Conservation (phyloP, 2,113 vertebrate species). For the Megaceryle torquata region DNA sequence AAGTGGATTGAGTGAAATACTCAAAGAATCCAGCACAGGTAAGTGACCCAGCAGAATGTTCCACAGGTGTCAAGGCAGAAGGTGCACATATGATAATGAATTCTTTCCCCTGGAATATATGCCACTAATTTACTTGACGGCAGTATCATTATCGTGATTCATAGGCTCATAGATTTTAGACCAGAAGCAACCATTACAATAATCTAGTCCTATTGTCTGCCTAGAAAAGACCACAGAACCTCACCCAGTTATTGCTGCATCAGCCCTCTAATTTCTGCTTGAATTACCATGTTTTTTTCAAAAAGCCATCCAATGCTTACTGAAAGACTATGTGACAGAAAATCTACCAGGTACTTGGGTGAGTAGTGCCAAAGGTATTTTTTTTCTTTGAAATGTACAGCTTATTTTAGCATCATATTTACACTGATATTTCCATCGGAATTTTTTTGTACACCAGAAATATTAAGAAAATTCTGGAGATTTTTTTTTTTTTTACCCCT, state of each 20-base stretch:
- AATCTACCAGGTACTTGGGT: not conserved
- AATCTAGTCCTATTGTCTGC: not conserved
- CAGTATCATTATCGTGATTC: not conserved
- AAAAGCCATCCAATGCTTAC: not conserved
- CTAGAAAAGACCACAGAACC: not conserved
- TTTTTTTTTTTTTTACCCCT: not conserved
- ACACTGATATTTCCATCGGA: not conserved
- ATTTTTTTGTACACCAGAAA: not conserved
- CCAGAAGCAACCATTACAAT: not conserved
- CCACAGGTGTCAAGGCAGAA: not conserved
- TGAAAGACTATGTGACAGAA: not conserved
- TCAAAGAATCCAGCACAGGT: not conserved
- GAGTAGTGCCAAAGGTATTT: not conserved
- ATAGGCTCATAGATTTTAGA: not conserved
- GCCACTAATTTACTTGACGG: not conserved
- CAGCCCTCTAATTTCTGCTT: not conserved
- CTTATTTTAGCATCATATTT: not conserved
- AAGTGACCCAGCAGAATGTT: not conserved
- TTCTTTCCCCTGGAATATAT: not conserved
- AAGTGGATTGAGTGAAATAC: not conserved
- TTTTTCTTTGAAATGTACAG: not conserved
- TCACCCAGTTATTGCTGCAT: not conserved
- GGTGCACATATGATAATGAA: constrained; percentile 16
- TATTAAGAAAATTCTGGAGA: not conserved
- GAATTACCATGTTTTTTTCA: not conserved